A percentile compares a stretch with the other conserved stretches of the same genome.
Conservation (phyloP, 2,797 vertebrate species). For the Sebastes kiyomatsui region DNA sequence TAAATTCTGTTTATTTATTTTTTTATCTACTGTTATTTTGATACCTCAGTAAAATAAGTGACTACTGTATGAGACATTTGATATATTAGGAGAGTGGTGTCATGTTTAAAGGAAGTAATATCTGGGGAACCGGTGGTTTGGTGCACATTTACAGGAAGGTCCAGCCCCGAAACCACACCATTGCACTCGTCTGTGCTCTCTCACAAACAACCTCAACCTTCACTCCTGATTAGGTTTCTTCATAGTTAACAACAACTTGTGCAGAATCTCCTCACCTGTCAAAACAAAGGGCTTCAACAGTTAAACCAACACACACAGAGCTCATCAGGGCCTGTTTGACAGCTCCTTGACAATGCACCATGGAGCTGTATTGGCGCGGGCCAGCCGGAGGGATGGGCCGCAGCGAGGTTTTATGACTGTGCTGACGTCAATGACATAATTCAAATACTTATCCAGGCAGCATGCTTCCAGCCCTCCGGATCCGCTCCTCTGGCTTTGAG, state of each 20-base stretch:
- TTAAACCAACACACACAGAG: slow-evolving; percentile 29
- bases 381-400: slow-evolving; percentile 87
- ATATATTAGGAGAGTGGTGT: not conserved
- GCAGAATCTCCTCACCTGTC: slow-evolving; percentile 50
- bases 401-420: slow-evolving; percentile 94
- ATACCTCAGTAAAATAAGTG: not conserved
- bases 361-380: slow-evolving; percentile 89
- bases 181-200: slow-evolving; percentile 14
- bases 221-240: slow-evolving; percentile 20
- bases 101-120: not conserved
- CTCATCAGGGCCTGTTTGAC: slow-evolving; percentile 83
- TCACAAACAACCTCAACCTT: slow-evolving; percentile 32
- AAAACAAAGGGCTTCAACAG: slow-evolving; percentile 61
- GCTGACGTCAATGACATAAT: slow-evolving; percentile 99
- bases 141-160: not conserved
- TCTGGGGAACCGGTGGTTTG: not conserved
- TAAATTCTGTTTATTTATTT: not conserved
- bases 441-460: slow-evolving; percentile 97
- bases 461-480: slow-evolving; percentile 89
- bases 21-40: not conserved
- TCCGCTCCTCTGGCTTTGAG: slow-evolving; percentile 53
- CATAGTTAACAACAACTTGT: slow-evolving; percentile 53
- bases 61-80: not conserved
- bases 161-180: slow-evolving; percentile 48
- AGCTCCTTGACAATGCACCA: slow-evolving; percentile 85